These are phyloP conservation scores for Elephantulus edwardii DNA, from an alignment of 2,113 vertebrate species.

Conservation along the genomic window DNA sequence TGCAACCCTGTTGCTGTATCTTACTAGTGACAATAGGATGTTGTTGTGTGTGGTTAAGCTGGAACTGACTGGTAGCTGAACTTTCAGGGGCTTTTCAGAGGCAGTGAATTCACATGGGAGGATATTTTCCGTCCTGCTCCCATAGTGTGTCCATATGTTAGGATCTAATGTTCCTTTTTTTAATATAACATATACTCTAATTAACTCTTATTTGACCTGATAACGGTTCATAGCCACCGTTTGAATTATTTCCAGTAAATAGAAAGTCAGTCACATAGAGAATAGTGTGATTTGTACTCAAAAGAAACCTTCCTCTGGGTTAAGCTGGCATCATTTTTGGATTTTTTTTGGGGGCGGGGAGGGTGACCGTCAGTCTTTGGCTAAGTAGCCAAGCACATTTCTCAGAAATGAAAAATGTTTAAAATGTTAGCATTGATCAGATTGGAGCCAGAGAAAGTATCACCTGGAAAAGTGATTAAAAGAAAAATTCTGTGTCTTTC, in stretches of 20 bases:
- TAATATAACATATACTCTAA: no score
- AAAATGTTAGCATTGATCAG: not conserved
- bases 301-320: not conserved
- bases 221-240: not conserved
- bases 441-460: not conserved
- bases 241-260: not conserved
- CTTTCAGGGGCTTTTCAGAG: no score
- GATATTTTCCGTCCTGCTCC: no score
- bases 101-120: no score
- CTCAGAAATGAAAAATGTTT: not conserved
- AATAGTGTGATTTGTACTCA: not conserved
- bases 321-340: not conserved
- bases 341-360: not conserved
- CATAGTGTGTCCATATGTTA: no score
- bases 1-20: not conserved
- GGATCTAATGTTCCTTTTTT: no score
- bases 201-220: not conserved
- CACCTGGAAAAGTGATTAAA: constrained; percentile 56
- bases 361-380: no score
- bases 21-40: no score
- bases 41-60: no score
- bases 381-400: no score
- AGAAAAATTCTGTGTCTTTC: constrained; percentile 1
- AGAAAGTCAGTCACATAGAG: not conserved
- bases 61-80: no score